Percentiles rank a stretch among this genome's conserved stretches.
Evolutionary conservation across 2,797 vertebrate species (phyloP).

Genomic region (Sebastes trivittatus): DNA sequence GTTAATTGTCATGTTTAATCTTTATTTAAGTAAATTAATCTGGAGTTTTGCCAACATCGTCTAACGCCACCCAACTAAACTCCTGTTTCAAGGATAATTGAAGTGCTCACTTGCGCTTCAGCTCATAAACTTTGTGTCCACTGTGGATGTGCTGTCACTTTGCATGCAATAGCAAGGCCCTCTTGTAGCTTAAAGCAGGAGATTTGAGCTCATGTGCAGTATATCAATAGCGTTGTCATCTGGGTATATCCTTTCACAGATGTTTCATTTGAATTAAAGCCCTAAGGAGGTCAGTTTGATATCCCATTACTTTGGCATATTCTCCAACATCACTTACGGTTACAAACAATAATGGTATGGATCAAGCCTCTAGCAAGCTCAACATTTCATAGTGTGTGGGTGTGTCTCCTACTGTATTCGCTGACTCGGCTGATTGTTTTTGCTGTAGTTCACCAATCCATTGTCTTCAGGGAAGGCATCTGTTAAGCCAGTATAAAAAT

Average conservation of each 20-base stretch:
- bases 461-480: slow-evolving; percentile 13
- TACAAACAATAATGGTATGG: background rate
- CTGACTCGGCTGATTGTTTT: slow-evolving; percentile 26
- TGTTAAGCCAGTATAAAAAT: background rate
- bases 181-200: background rate
- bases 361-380: background rate
- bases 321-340: background rate
- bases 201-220: background rate
- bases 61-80: no score
- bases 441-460: background rate
- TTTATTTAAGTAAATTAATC: no score
- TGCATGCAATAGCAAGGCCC: background rate
- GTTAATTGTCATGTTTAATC: no score
- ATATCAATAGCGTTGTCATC: background rate
- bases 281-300: background rate
- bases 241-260: background rate
- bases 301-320: background rate
- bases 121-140: background rate
- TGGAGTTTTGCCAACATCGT: no score
- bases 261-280: background rate
- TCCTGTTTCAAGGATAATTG: no score
- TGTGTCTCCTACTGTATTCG: background rate
- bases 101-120: no score
- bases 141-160: background rate
- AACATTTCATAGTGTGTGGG: background rate